Conservation (phyloP, 2,888 invertebrate genomes). For the Phragmatobia fuliginosa region DNA sequence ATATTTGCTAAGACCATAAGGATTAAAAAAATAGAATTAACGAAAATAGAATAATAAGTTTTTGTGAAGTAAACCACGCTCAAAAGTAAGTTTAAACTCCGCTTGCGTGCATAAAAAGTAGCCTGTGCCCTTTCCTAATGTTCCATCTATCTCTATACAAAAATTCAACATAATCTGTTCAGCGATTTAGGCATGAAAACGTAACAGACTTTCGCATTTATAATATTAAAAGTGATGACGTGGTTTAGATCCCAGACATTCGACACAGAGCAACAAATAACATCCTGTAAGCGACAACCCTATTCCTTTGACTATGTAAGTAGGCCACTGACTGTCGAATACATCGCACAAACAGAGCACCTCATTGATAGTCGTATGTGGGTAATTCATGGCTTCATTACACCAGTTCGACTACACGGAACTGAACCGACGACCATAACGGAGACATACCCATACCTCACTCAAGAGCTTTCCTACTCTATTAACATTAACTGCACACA, state of each 20-base stretch:
- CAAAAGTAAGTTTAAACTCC: not conserved
- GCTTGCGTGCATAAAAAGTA: no score
- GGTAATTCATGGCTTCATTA: slow-evolving; percentile 21
- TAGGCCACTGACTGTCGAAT: not conserved
- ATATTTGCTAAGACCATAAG: not conserved
- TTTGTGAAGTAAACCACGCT: no score
- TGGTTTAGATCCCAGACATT: not conserved
- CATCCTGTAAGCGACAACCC: not conserved
- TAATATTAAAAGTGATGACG: not conserved
- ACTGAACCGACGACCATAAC: slow-evolving; percentile 4
- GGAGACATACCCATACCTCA: slow-evolving; percentile 8
- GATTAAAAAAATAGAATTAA: no score
- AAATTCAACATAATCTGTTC: no score
- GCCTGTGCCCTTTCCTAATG: no score
- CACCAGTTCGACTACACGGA: slow-evolving; percentile 1
- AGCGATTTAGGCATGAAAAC: no score
- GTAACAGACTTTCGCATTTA: no score
- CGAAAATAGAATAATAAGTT: not conserved
- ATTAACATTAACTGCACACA: not conserved
- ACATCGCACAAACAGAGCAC: not conserved
- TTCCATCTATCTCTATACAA: no score
- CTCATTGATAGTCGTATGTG: not conserved
- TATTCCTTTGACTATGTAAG: not conserved
- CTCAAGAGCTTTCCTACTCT: slow-evolving; percentile 11
- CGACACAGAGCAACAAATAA: not conserved